A percentile compares a stretch with the other conserved stretches of the same genome.
These are phyloP conservation scores for Cryptoleucopteryx plumbea DNA, from an alignment of 2,113 vertebrate genomes.

Conservation along the genomic window DNA sequence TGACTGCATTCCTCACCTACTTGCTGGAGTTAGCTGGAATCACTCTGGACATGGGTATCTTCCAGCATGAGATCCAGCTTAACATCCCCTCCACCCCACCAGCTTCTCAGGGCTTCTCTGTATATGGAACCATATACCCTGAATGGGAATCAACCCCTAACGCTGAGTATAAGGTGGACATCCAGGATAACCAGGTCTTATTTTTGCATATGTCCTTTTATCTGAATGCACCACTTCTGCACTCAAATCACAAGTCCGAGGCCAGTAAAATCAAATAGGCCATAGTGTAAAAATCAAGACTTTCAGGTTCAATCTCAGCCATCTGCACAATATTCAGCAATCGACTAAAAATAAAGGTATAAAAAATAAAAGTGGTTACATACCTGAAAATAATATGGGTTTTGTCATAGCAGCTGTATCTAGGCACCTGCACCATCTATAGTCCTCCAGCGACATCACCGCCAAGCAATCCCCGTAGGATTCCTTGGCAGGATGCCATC, in stretches of 20 bases:
- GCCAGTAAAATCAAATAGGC: not conserved
- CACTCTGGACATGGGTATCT: not conserved
- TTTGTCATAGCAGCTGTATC: not conserved
- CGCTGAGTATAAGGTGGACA: rapidly evolving
- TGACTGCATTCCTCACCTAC: not conserved
- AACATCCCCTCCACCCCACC: not conserved
- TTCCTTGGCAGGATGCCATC: not conserved
- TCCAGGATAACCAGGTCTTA: not conserved
- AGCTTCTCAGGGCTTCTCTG: not conserved
- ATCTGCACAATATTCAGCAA: not conserved
- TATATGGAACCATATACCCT: not conserved
- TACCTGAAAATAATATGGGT: not conserved
- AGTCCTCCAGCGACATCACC: not conserved
- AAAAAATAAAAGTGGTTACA: not conserved
- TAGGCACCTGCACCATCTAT: not conserved
- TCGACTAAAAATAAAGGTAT: not conserved
- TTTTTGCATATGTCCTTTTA: not conserved
- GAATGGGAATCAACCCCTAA: not conserved
- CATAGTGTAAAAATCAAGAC: not conserved
- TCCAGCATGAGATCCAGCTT: not conserved
- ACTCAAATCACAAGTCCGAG: not conserved
- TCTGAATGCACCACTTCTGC: not conserved
- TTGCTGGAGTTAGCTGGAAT: not conserved
- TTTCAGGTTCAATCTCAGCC: not conserved
- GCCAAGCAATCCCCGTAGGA: not conserved